Evolutionary conservation across 2,113 vertebrate species (phyloP).

Genomic region (Carassius carassius): DNA sequence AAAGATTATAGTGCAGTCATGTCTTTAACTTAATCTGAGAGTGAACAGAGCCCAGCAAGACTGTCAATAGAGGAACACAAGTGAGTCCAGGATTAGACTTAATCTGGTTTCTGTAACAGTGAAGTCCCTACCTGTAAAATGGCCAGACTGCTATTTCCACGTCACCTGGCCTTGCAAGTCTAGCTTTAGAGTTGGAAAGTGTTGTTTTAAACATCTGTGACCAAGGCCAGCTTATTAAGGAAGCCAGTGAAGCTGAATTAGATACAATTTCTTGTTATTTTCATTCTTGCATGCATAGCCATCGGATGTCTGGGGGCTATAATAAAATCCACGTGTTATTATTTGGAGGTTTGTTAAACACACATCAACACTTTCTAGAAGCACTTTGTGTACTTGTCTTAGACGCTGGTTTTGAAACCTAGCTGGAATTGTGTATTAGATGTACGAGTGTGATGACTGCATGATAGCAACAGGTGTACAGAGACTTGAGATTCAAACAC

Average conservation of each 20-base stretch:
- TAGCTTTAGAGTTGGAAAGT: slow-evolving; percentile 10
- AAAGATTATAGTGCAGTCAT: background rate
- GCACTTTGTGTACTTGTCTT: slow-evolving; percentile 31
- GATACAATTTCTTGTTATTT: slow-evolving; percentile 47
- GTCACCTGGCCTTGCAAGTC: slow-evolving; percentile 33
- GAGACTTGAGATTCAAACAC: slow-evolving; percentile 18
- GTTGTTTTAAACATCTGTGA: slow-evolving; percentile 35
- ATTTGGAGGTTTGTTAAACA: slow-evolving; percentile 19
- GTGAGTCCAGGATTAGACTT: background rate
- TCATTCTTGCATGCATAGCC: slow-evolving; percentile 50
- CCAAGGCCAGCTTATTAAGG: slow-evolving; percentile 32
- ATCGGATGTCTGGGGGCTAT: slow-evolving; percentile 40
- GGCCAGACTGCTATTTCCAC: background rate
- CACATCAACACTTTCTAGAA: background rate
- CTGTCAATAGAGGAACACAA: background rate
- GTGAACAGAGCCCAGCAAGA: background rate
- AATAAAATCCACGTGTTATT: slow-evolving; percentile 45
- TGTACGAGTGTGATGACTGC: background rate
- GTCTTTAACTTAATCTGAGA: background rate
- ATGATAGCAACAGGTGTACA: slow-evolving; percentile 24
- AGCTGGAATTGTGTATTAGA: background rate
- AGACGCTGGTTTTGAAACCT: background rate
- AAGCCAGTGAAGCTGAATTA: slow-evolving; percentile 42
- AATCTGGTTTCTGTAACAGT: background rate
- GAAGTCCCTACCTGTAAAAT: background rate